Conservation (phyloP, 2,113 vertebrate species). For the Anguilla rostrata region DNA sequence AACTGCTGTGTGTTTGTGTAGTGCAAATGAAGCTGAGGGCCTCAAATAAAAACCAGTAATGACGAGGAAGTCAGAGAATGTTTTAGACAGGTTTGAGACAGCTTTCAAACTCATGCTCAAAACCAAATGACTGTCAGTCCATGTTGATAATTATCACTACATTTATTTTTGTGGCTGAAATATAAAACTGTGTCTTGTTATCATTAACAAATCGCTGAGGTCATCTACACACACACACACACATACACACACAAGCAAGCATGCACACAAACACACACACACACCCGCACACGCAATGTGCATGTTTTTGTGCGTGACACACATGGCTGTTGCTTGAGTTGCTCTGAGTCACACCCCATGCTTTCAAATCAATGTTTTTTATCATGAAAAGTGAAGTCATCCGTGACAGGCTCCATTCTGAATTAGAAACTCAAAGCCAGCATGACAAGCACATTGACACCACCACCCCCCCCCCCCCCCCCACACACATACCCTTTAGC, state of each 20-base stretch:
- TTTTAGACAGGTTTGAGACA: background rate
- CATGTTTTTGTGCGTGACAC: background rate
- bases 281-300: background rate
- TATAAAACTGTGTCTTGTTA: no score
- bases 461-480: conserved; percentile 2
- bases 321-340: background rate
- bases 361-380: conserved; percentile 38
- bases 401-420: conserved; percentile 32
- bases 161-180: no score
- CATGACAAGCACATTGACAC: conserved; percentile 16
- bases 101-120: background rate
- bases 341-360: background rate
- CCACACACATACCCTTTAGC: background rate
- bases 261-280: background rate
- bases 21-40: background rate
- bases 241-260: background rate
- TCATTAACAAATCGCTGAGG: no score
- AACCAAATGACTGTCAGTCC: background rate
- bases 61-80: background rate
- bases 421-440: conserved; percentile 49
- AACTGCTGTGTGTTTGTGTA: background rate
- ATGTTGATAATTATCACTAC: no score
- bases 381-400: conserved; percentile 34
- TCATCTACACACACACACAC: background rate
- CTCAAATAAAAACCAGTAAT: background rate